These are phyloP conservation scores for Callorhinus ursinus DNA, from an alignment of 2,113 vertebrate species.

Conservation along the genomic window DNA sequence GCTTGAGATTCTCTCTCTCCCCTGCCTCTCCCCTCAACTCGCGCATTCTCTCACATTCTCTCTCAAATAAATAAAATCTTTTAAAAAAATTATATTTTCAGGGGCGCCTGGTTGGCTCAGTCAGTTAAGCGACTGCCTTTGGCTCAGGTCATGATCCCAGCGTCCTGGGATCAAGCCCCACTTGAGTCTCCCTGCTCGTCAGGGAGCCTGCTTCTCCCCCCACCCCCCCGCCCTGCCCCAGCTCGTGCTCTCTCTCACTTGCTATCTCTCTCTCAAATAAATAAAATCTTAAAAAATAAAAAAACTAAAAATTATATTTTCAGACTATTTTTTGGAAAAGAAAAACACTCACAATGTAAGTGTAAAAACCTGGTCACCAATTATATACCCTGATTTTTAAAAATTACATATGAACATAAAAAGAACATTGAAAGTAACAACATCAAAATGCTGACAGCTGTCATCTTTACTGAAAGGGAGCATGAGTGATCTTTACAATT, in stretches of 20 bases:
- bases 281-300: background rate
- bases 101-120: too few relatives aligned
- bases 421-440: background rate
- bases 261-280: background rate
- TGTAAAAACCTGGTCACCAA: slow-evolving; percentile 29
- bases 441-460: slow-evolving; percentile 27
- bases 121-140: too few relatives aligned
- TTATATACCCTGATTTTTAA: slow-evolving; percentile 18
- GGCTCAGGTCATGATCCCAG: too few relatives aligned
- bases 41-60: background rate
- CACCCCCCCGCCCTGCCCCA: too few relatives aligned
- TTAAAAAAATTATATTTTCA: background rate
- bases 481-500: background rate
- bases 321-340: slow-evolving; percentile 34
- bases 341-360: background rate
- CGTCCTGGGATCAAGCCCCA: too few relatives aligned
- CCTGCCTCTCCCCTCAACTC: background rate
- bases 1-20: background rate
- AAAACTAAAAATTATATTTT: background rate
- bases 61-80: background rate
- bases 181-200: too few relatives aligned
- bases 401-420: background rate
- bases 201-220: too few relatives aligned
- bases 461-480: slow-evolving; percentile 45
- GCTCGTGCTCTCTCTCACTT: background rate